These are phyloP conservation scores for Drosophila robusta DNA, from an alignment of 2,888 invertebrate species.

Conservation along the genomic window DNA sequence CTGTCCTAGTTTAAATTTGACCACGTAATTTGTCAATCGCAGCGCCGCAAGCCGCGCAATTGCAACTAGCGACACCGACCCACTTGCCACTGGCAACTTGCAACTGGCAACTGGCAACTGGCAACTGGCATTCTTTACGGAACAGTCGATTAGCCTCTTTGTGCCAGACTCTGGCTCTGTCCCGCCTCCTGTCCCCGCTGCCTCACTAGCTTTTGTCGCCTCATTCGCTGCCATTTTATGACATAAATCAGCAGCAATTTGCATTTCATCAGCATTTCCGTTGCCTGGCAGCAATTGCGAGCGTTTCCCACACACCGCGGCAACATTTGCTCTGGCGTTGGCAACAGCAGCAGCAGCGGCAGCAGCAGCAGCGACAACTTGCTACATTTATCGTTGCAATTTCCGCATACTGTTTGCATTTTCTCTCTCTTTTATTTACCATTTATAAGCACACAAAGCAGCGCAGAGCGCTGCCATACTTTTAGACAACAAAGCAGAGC, in stretches of 20 bases:
- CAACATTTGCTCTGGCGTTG: conserved; percentile 23
- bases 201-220: conserved; percentile 12
- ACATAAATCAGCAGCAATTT: conserved; percentile 66
- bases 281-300: conserved; percentile 24
- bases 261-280: conserved; percentile 57
- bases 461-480: neutral
- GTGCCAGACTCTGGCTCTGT: neutral
- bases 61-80: conserved; percentile 1
- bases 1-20: conserved; percentile 43
- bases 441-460: conserved; percentile 1
- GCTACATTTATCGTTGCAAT: conserved; percentile 48
- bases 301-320: conserved; percentile 14
- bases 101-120: conserved; percentile 13
- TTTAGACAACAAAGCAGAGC: neutral
- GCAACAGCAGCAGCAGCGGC: conserved; percentile 3
- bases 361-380: conserved; percentile 14
- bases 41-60: conserved; percentile 5
- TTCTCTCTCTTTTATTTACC: conserved; percentile 13
- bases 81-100: conserved; percentile 3
- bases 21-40: conserved; percentile 31
- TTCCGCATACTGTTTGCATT: conserved; percentile 36
- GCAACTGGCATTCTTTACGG: conserved; percentile 19
- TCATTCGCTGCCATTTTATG: conserved; percentile 47
- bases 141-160: conserved; percentile 40
- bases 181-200: neutral